Base-by-base conservation (phyloP, 1,140 invertebrate genomes). In the Camponotus vicinus region DNA sequence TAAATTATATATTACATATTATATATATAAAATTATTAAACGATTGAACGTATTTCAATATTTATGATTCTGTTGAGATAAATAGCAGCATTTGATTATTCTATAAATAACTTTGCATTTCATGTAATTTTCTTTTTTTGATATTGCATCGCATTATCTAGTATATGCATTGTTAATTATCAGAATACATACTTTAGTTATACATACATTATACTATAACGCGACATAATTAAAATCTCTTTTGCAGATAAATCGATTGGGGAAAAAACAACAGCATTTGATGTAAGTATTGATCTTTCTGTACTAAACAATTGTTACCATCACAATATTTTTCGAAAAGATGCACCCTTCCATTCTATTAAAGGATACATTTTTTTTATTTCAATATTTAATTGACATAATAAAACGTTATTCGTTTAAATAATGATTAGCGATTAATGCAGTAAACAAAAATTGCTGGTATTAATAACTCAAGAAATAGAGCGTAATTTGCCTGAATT, bases 211-310 rank as follows among this genome's bases (percentile, higher is more conserved):
- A 27, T 9, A 55, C 18, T 27, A 49, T 45, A 27, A 40, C 27
- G 27, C 55, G 11, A 40, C 11, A 1, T 71, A 21, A 61, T 63
- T 83, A 75, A 83, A 63, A 45, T 67, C 79, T 92, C 27, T 90
- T 91, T 95, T 93, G 15, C 93, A 95, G 95, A 94, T 93, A 95
- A 95, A 90, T 94, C 93, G 18, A 93, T 90, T 80, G 93, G 92
- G 80, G 94, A 94, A 80, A 95, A 93, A 92, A 85, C 92, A 85
- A 90, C 92, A 86, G 91, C 91, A 67, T 90, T 94, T 88, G 92
- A 95, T 78, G 95, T 95, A 90, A 95, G 95, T 95, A 91, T 71
- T 13, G 34, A 76, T 66, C 34, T 27, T 78, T 66, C 11, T 15
- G n/a, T 75, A 45, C 6, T 37, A 73, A 73, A 73, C 34, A 61